These are phyloP conservation scores for Pelosia muscerda DNA, from an alignment of 2,888 invertebrate genomes.

Conservation along the genomic window DNA sequence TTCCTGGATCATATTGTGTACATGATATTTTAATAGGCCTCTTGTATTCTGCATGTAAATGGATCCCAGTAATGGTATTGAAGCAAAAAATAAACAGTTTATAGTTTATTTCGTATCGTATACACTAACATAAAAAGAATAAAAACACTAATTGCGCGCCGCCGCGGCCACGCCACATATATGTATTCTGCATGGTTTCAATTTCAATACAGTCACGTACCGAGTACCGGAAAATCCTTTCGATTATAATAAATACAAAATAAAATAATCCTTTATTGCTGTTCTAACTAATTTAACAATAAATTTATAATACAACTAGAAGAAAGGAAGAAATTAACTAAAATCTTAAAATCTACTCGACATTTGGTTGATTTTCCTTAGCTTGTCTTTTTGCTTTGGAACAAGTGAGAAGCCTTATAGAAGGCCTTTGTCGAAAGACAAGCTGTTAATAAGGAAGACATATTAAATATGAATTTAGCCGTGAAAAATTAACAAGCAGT, in stretches of 20 bases:
- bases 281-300: no score
- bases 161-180: neutral
- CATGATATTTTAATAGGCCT: constrained; percentile 47
- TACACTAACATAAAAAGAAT: constrained; percentile 21
- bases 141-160: constrained; percentile 28
- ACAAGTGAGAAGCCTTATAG: no score
- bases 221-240: neutral
- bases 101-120: constrained; percentile 31
- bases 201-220: neutral
- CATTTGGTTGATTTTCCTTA: no score
- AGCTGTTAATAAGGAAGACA: no score
- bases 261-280: no score
- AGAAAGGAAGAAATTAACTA: no score
- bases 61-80: constrained; percentile 31
- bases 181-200: neutral
- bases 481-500: neutral
- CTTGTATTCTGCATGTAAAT: constrained; percentile 43
- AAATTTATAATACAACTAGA: no score
- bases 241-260: no score
- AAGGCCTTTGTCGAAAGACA: no score
- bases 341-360: no score
- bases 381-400: no score
- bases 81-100: constrained; percentile 39
- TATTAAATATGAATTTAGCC: no score
- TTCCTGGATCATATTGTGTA: constrained; percentile 27